Evolutionary conservation across 2,888 invertebrate genomes (phyloP).

Genomic region (Abrostola triplasia): DNA sequence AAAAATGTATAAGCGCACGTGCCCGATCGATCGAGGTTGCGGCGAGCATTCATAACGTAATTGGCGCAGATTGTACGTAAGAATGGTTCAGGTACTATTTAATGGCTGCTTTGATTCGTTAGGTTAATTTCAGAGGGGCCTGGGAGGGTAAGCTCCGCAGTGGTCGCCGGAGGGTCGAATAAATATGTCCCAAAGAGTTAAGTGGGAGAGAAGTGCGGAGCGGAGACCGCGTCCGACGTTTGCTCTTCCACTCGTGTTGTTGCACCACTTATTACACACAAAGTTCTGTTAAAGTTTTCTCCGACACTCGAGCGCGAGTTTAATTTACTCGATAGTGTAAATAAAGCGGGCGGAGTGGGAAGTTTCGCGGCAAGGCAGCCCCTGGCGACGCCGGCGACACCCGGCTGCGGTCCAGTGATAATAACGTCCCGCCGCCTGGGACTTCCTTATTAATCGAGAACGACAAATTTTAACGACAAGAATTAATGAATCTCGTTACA

Average conservation of each 20-base stretch:
- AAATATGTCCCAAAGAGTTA: slow-evolving; percentile 89
- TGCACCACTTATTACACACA: slow-evolving; percentile 89
- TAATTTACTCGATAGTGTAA: slow-evolving; percentile 89
- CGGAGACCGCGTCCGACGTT: slow-evolving; percentile 87
- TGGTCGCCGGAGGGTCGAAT: slow-evolving; percentile 88
- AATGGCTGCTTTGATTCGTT: slow-evolving; percentile 84
- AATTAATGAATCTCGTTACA: slow-evolving; percentile 89
- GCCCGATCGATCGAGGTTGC: slow-evolving; percentile 76
- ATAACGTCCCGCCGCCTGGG: slow-evolving; percentile 84
- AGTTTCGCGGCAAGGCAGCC: slow-evolving; percentile 82
- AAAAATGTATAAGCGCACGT: slow-evolving; percentile 78
- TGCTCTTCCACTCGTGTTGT: slow-evolving; percentile 88
- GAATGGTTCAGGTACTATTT: slow-evolving; percentile 73
- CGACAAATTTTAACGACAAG: slow-evolving; percentile 90
- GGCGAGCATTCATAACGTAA: slow-evolving; percentile 77
- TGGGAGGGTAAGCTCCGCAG: slow-evolving; percentile 72
- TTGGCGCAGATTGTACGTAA: slow-evolving; percentile 73
- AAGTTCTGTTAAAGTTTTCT: slow-evolving; percentile 88
- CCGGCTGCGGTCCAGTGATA: slow-evolving; percentile 85
- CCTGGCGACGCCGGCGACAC: slow-evolving; percentile 67
- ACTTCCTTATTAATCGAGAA: slow-evolving; percentile 89
- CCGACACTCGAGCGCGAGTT: slow-evolving; percentile 87
- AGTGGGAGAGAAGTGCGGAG: slow-evolving; percentile 86
- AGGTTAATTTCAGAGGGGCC: slow-evolving; percentile 83
- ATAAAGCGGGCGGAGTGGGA: slow-evolving; percentile 87